Evolutionary conservation across 2,797 vertebrate species (phyloP).

Genomic region (Discoglossus pictus): DNA sequence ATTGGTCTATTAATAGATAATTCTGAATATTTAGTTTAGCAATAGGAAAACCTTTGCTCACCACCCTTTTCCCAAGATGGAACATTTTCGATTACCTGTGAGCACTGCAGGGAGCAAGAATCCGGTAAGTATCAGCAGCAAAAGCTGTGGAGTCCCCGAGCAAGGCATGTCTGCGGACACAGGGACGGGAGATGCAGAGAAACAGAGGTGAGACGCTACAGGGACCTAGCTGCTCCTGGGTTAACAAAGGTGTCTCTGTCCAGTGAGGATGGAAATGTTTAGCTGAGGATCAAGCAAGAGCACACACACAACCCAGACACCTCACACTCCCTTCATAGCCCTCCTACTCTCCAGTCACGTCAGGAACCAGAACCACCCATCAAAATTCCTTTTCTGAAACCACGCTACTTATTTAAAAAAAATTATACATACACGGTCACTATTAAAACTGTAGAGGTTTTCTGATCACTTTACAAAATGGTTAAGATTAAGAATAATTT

Average conservation of each 20-base stretch:
- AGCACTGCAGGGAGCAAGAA: conserved; percentile 63
- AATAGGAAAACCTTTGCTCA: no score
- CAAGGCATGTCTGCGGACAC: conserved; percentile 58
- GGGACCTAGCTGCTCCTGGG: conserved; percentile 41
- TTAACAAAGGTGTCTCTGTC: conserved; percentile 53
- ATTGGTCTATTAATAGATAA: no score
- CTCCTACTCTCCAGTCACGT: conserved; percentile 40
- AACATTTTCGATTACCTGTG: conserved; percentile 65
- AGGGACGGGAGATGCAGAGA: conserved; percentile 35
- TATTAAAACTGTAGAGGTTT: no score
- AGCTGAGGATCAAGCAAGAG: conserved; percentile 47
- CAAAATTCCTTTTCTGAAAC: conserved; percentile 37
- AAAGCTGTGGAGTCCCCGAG: conserved; percentile 51
- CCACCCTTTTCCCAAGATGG: not conserved
- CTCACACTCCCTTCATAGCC: conserved; percentile 45
- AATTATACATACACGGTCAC: no score
- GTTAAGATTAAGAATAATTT: no score
- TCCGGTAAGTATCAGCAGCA: conserved; percentile 59
- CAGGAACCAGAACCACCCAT: conserved; percentile 34
- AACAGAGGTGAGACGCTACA: conserved; percentile 43
- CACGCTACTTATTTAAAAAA: conserved; percentile 15
- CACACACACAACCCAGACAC: conserved; percentile 47
- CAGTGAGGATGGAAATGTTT: conserved; percentile 51
- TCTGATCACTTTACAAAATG: no score
- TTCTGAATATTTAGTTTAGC: no score